Evolutionary conservation across 1,140 invertebrate species (phyloP).

Genomic region (Aphaenogaster floridana): DNA sequence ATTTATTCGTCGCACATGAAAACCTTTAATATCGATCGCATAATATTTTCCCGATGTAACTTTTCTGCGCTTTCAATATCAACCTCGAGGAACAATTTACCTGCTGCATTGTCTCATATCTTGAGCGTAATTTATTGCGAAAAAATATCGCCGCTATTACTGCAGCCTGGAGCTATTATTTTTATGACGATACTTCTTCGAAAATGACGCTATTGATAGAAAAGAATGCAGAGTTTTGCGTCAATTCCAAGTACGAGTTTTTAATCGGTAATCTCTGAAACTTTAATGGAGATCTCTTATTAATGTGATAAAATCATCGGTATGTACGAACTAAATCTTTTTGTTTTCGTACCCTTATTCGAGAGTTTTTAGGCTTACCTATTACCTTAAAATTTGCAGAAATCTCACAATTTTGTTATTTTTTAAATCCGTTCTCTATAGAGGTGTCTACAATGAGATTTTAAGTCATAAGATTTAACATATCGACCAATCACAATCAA

Average conservation of each 20-base stretch:
- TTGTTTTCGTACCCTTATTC: neutral
- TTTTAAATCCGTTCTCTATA: no score
- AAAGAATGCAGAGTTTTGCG: neutral
- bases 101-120: neutral
- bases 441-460: no score
- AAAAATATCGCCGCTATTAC: constrained; percentile 45
- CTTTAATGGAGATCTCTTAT: neutral
- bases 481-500: no score
- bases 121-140: constrained; percentile 47
- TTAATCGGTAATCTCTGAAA: neutral
- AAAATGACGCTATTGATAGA: constrained; percentile 41
- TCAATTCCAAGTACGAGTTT: neutral
- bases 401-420: neutral
- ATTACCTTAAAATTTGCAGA: neutral
- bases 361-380: neutral
- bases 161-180: constrained; percentile 11
- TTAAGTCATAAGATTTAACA: no score
- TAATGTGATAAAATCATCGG: neutral
- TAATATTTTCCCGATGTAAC: neutral
- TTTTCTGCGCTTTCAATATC: neutral
- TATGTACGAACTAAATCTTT: neutral
- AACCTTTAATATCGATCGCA: constrained; percentile 12
- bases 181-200: constrained; percentile 40
- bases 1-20: neutral
- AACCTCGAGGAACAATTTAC: neutral